Percentiles rank a stretch among this genome's conserved stretches.
phyloP scores from a whole-genome alignment of 2,888 invertebrate genomes.

The Ormyrus labotus region DNA sequence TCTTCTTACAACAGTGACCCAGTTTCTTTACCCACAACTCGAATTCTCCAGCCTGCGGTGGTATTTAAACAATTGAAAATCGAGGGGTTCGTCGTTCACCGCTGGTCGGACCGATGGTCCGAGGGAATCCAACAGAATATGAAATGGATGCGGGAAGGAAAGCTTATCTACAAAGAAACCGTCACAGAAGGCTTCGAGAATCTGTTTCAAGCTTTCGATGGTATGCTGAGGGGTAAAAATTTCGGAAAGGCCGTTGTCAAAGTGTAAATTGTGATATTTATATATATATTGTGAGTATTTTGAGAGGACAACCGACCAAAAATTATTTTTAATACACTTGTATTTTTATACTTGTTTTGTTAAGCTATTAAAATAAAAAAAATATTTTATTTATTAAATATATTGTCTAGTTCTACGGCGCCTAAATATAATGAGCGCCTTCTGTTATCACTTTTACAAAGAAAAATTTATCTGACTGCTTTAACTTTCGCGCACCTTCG shows the following conservation, averaged over 20 bases:
- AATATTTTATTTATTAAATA: no score
- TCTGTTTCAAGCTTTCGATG: conserved; percentile 83
- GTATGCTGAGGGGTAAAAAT: conserved; percentile 82
- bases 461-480: no score
- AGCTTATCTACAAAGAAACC: conserved; percentile 83
- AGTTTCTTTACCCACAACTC: conserved; percentile 74
- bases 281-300: background rate
- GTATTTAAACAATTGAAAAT: conserved; percentile 80
- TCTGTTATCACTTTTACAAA: no score
- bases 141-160: conserved; percentile 82
- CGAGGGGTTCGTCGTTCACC: conserved; percentile 79
- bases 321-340: background rate
- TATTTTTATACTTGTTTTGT: conserved; percentile 4
- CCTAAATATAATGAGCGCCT: no score
- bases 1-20: conserved; percentile 79
- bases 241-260: conserved; percentile 84
- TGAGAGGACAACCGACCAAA: no score
- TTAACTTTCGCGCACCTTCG: no score
- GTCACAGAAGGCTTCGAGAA: conserved; percentile 85
- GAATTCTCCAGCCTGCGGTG: conserved; percentile 78
- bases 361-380: no score
- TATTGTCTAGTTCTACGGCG: no score
- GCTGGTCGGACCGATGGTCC: conserved; percentile 79
- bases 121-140: conserved; percentile 82
- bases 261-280: conserved; percentile 70